Evolutionary conservation across 2,888 invertebrate genomes (phyloP).

Genomic region (Nephrotoma flavescens): DNA sequence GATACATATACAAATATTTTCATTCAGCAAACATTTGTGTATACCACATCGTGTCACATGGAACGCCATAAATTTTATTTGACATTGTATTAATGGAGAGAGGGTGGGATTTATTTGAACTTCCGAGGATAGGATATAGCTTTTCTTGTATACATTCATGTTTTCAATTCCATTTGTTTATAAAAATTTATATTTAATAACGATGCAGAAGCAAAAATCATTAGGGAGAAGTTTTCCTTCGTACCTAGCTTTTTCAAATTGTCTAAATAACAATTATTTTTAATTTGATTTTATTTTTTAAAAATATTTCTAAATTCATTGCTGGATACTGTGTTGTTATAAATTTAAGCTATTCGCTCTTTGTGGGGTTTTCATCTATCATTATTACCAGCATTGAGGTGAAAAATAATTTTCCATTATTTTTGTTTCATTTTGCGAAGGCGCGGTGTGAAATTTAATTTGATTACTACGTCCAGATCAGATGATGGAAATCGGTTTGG

Average conservation of each 20-base stretch:
- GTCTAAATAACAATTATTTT: not conserved
- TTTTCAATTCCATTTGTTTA: no score
- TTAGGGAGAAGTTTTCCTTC: not conserved
- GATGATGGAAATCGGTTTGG: no score
- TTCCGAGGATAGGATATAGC: not conserved
- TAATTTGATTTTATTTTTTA: not conserved
- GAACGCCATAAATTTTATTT: not conserved
- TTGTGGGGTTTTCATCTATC: not conserved
- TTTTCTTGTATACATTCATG: not conserved
- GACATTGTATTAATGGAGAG: not conserved
- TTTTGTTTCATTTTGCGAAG: not conserved
- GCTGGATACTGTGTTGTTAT: not conserved
- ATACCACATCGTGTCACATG: not conserved
- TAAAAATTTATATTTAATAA: no score
- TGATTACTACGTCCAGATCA: no score
- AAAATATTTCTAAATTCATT: not conserved
- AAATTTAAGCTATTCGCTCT: not conserved
- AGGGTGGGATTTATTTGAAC: not conserved
- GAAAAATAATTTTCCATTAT: not conserved
- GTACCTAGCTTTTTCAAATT: not conserved
- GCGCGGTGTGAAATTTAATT: no score
- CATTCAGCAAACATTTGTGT: not conserved
- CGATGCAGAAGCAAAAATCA: not conserved
- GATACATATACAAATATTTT: not conserved
- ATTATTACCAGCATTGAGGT: not conserved